Evolutionary conservation across 1,140 invertebrate species (phyloP).

Genomic region (Trichonephila clavipes): DNA sequence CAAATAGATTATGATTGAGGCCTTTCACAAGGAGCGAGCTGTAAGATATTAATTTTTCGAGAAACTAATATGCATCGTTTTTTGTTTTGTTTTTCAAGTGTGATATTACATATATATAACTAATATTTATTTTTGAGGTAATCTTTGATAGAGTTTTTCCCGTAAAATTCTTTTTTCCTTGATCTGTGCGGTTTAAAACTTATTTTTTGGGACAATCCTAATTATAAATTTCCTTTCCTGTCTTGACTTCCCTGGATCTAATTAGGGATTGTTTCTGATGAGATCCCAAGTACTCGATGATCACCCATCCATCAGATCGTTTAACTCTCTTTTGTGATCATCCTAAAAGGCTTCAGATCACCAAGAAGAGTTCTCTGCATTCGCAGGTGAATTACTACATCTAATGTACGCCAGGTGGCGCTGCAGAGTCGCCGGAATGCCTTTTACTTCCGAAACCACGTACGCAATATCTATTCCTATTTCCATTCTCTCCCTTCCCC

Average conservation of each 20-base stretch:
- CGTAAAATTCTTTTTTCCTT: too few species aligned
- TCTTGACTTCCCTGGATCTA: neutral
- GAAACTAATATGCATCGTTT: too few species aligned
- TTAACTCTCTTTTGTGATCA: conserved; percentile 23
- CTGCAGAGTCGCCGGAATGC: neutral
- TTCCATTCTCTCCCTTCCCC: conserved; percentile 23
- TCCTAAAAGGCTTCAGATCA: neutral
- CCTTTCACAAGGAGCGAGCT: too few species aligned
- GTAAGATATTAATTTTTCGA: too few species aligned
- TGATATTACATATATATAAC: too few species aligned
- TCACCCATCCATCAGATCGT: neutral
- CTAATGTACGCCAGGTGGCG: conserved; percentile 54
- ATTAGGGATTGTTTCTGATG: conserved; percentile 2
- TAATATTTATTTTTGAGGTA: too few species aligned
- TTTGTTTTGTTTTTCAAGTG: too few species aligned
- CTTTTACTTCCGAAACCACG: conserved; percentile 64
- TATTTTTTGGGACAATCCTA: too few species aligned
- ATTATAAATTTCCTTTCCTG: too few species aligned
- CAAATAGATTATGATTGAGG: too few species aligned
- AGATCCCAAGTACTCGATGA: neutral
- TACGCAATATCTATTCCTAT: conserved; percentile 60
- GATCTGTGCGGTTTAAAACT: too few species aligned
- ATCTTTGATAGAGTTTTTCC: too few species aligned
- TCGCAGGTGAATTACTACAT: conserved; percentile 11
- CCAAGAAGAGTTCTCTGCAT: neutral